phyloP scores from a whole-genome alignment of 2,797 vertebrate genomes.

The Macroramphosus scolopax region DNA sequence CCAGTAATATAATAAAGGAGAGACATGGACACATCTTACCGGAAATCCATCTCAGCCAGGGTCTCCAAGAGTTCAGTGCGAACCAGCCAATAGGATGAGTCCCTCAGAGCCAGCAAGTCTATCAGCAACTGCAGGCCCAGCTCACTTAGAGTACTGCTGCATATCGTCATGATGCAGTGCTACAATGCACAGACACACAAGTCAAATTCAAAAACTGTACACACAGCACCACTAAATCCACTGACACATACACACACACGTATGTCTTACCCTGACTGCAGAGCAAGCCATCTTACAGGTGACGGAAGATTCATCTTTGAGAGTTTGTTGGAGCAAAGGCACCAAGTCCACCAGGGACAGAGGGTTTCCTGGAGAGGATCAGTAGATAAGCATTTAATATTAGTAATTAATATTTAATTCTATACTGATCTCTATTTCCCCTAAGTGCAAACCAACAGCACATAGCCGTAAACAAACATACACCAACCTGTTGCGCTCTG shows the following conservation, averaged over 20 bases:
- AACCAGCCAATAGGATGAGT: constrained; percentile 95
- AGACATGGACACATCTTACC: constrained; percentile 70
- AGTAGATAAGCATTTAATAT: no score
- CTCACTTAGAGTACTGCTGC: constrained; percentile 88
- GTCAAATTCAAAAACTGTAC: constrained; percentile 7
- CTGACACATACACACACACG: constrained; percentile 17
- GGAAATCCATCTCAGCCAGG: constrained; percentile 91
- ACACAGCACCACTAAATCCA: not conserved
- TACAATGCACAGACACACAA: constrained; percentile 31
- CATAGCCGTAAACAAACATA: not conserved
- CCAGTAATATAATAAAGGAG: not conserved
- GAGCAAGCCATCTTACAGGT: constrained; percentile 94
- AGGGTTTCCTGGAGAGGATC: constrained; percentile 78
- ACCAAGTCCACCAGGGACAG: constrained; percentile 89
- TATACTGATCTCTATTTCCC: not conserved
- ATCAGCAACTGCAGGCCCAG: constrained; percentile 90
- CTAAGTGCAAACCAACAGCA: not conserved
- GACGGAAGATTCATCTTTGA: constrained; percentile 94
- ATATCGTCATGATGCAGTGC: constrained; percentile 85
- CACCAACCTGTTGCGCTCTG: constrained; percentile 76
- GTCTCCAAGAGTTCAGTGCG: constrained; percentile 95
- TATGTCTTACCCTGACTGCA: constrained; percentile 87
- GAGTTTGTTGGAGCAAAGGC: constrained; percentile 85
- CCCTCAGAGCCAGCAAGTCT: constrained; percentile 85
- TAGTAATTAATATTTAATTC: not conserved